Conservation (phyloP, 2,888 invertebrate genomes). For the Idaea straminata region DNA sequence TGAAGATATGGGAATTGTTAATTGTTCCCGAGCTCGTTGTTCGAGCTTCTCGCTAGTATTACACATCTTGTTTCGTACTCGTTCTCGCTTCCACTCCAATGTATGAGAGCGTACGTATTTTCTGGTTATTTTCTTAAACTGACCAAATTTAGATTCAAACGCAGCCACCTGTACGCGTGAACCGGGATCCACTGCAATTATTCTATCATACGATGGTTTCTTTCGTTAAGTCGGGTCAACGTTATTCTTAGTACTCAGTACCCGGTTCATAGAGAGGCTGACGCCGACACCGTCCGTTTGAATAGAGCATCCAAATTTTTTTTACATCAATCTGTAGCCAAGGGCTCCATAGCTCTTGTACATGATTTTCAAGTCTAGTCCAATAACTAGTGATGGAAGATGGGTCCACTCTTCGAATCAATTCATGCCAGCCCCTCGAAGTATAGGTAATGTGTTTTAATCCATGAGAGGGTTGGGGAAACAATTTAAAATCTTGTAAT, state of each 20-base stretch:
- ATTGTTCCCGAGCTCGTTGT: neutral
- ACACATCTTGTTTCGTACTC: neutral
- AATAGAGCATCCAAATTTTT: conserved; percentile 4
- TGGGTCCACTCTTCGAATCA: conserved; percentile 3
- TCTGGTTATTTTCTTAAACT: too few species aligned
- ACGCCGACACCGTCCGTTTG: conserved; percentile 4
- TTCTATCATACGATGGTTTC: neutral
- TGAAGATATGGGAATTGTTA: neutral
- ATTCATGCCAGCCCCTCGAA: conserved; percentile 9
- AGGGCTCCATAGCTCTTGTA: neutral
- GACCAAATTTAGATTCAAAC: neutral
- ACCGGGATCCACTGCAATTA: conserved; percentile 4
- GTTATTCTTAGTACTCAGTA: neutral
- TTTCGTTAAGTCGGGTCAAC: neutral
- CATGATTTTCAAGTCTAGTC: neutral
- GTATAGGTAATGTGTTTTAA: conserved; percentile 10
- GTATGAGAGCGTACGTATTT: conserved; percentile 4
- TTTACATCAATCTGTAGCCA: conserved; percentile 2
- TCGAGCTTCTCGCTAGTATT: neutral
- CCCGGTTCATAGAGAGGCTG: conserved; percentile 2
- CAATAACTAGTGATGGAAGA: conserved; percentile 1
- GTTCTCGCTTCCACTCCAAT: conserved; percentile 5
- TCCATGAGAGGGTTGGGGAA: conserved; percentile 8
- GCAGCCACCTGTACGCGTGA: conserved; percentile 1
- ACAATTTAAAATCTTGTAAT: neutral